Evolutionary conservation across 2,888 invertebrate species (phyloP).

Genomic region (Suillia variegata): DNA sequence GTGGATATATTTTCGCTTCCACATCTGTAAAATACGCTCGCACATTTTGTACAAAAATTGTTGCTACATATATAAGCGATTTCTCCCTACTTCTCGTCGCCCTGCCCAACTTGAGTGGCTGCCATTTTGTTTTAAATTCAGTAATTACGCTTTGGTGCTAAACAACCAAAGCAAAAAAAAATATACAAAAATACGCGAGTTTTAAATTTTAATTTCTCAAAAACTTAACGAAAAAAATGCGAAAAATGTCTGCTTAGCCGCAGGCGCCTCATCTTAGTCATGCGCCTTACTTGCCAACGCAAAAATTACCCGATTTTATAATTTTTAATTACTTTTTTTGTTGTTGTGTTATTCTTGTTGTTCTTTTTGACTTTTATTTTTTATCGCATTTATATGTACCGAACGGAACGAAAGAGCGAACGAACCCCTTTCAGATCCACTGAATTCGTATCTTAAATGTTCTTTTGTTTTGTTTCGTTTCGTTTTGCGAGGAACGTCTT

Average conservation of each 20-base stretch:
- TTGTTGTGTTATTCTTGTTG: neutral
- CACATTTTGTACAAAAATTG: too few relatives aligned
- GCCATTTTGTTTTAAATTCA: constrained; percentile 30
- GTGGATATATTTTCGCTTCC: too few relatives aligned
- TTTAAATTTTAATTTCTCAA: too few relatives aligned
- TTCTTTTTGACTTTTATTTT: neutral
- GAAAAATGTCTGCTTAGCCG: neutral
- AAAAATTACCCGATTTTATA: neutral
- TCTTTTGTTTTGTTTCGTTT: too few relatives aligned
- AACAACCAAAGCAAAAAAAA: neutral
- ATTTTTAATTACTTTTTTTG: neutral
- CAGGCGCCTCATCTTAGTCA: too few relatives aligned
- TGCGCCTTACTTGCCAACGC: too few relatives aligned
- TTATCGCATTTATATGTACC: too few relatives aligned
- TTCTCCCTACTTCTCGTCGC: neutral
- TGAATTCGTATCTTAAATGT: neutral
- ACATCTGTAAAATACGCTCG: too few relatives aligned
- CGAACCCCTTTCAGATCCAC: neutral
- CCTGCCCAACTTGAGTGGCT: neutral
- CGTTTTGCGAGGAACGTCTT: too few relatives aligned
- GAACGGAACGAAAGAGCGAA: constrained; percentile 4
- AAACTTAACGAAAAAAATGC: neutral
- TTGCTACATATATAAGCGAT: neutral
- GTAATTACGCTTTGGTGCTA: constrained; percentile 27
- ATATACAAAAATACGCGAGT: neutral